phyloP scores from a whole-genome alignment of 2,888 invertebrate species.

The Escarpia spicata region DNA sequence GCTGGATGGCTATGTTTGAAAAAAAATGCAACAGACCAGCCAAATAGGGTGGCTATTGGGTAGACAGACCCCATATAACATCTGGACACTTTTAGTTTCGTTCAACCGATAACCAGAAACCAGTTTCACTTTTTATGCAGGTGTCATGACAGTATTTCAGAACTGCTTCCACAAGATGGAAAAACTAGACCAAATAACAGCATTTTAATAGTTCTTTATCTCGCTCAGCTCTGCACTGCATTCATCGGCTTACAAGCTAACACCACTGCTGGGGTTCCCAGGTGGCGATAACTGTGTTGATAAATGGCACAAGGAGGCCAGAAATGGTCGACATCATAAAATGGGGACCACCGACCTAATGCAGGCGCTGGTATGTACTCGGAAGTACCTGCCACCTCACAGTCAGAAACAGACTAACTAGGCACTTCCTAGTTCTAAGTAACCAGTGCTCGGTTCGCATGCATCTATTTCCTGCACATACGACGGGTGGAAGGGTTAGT shows the following conservation, averaged over 20 bases:
- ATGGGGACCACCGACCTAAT: neutral
- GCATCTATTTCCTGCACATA: neutral
- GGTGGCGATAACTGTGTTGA: neutral
- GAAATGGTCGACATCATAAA: neutral
- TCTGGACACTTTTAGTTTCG: no score
- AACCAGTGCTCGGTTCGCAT: neutral
- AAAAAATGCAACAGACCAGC: no score
- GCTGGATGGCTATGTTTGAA: no score
- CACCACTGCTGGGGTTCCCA: neutral
- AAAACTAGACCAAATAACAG: neutral
- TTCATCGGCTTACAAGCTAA: neutral
- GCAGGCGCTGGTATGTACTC: neutral
- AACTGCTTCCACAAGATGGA: no score
- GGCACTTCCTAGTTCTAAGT: slow-evolving; percentile 16
- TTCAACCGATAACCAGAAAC: no score
- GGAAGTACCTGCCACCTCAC: neutral
- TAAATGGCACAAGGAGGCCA: neutral
- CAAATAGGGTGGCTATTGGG: no score
- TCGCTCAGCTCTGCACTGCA: neutral
- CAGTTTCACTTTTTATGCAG: no score
- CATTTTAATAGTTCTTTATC: neutral
- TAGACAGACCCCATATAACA: no score
- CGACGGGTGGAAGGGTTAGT: neutral
- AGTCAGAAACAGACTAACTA: neutral
- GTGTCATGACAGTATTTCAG: no score